Evolutionary conservation across 1,140 invertebrate genomes (phyloP).

Genomic region (Cardiocondyla obscurior): DNA sequence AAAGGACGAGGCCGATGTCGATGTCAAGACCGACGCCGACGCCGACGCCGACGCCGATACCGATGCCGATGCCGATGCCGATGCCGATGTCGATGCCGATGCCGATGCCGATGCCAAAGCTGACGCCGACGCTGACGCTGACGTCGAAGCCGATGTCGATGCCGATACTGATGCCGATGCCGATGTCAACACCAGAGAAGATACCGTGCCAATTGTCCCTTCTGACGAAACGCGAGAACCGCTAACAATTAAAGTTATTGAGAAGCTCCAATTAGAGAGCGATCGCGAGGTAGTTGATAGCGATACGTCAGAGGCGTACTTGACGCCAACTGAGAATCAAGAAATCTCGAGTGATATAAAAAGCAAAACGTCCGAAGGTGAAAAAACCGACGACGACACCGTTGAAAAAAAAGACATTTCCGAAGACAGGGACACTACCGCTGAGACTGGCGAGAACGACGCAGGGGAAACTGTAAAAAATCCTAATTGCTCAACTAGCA

Average conservation of each 20-base stretch:
- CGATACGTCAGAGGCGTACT: conserved; percentile 86
- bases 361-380: conserved; percentile 56
- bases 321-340: conserved; percentile 85
- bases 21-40: conserved; percentile 9
- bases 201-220: neutral
- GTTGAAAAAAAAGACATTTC: conserved; percentile 4
- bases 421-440: conserved; percentile 18
- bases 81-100: conserved; percentile 10
- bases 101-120: conserved; percentile 41
- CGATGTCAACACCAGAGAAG: conserved; percentile 43
- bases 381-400: conserved; percentile 45
- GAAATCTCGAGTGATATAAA: conserved; percentile 71
- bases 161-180: conserved; percentile 5
- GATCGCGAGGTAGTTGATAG: conserved; percentile 80
- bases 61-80: neutral
- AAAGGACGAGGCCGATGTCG: conserved; percentile 4
- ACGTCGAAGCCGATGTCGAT: neutral
- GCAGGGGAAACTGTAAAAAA: conserved; percentile 68
- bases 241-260: conserved; percentile 63
- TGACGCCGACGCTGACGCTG: conserved; percentile 1
- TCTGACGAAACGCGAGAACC: conserved; percentile 53
- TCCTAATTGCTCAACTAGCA: conserved; percentile 82
- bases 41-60: conserved; percentile 36
- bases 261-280: conserved; percentile 71
- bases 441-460: conserved; percentile 51